Base-by-base conservation (phyloP, 1,140 invertebrate genomes). In the Pachyrhynchus sulphureomaculatus region DNA sequence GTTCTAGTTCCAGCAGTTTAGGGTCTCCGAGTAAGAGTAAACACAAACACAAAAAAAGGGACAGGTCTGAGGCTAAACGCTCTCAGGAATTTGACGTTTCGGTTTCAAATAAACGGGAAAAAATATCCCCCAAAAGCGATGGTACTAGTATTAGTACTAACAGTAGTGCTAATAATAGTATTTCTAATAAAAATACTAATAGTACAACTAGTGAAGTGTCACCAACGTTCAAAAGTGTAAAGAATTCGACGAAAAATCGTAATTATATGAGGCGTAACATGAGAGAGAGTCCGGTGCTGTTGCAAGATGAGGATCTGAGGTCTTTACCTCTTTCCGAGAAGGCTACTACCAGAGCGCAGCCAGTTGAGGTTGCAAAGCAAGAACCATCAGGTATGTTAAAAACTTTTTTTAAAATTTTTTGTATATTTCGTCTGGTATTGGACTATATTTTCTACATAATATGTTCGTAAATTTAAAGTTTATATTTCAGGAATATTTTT, bases 231-330 rank as follows among this genome's bases (percentile, higher is more conserved):
- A 74, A 72, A 59, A 69, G 71, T 80, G 59, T 87, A 83, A 81
- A 83, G 61, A 78, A 78, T 32, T 82, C 80, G 53, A 73, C 80
- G 55, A 86, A 83, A 72, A 81, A 83, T 64, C 77, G 84, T 60
- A 83, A 84, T 74, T 88, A 87, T 75, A 80, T 86, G 65, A 74
- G 85, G 47, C 76, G 85, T 37, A 86, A 87, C 68, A 65, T 68
- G 61, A 78, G 77, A 0, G 76, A 77, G 32, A 86, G 83, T 72
- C 83, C 79, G 3, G 71, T 72, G 20, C 52, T 55, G 6, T 24
- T 48, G 18, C 80, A 85, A 70, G 85, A 87, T 70, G 82, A 86
- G 70, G 86, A 88, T 75, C 76, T 87, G 6, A 79, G 86, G 26
- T 74, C 84, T 12, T 61, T 62, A 17, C 70, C 68, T 20, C 67